These are phyloP conservation scores for Albula glossodonta DNA, from an alignment of 2,113 vertebrate genomes.

Conservation along the genomic window DNA sequence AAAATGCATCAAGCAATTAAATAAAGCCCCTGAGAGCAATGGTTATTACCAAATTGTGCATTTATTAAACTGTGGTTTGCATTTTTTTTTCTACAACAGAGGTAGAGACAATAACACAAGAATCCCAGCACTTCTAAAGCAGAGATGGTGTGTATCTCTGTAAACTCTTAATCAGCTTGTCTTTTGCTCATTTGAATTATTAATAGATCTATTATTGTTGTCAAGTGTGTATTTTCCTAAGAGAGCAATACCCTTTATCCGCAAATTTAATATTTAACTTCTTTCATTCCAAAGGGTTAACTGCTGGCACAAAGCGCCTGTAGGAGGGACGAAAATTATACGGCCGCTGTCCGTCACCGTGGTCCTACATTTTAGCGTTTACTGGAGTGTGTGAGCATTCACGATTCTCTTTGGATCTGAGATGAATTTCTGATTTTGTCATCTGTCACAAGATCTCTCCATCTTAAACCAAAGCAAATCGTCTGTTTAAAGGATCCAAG, in stretches of 20 bases:
- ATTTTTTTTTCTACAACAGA: neutral
- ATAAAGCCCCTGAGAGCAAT: neutral
- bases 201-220: conserved; percentile 4
- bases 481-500: conserved; percentile 10
- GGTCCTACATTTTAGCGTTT: neutral
- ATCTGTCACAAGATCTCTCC: conserved; percentile 17
- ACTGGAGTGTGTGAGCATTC: neutral
- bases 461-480: conserved; percentile 14
- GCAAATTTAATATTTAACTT: conserved; percentile 3
- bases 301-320: neutral
- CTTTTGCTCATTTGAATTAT: neutral
- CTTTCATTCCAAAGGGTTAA: neutral
- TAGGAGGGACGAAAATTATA: neutral
- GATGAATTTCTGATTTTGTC: neutral
- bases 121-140: neutral
- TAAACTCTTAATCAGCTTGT: neutral
- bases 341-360: too few relatives aligned
- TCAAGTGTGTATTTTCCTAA: conserved; percentile 6
- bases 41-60: neutral
- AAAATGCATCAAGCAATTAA: neutral
- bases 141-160: neutral
- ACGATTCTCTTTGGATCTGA: neutral
- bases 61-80: neutral
- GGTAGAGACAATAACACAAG: neutral
- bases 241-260: conserved; percentile 8